Conservation (phyloP, 1,140 invertebrate genomes). For the Littorina saxatilis region DNA sequence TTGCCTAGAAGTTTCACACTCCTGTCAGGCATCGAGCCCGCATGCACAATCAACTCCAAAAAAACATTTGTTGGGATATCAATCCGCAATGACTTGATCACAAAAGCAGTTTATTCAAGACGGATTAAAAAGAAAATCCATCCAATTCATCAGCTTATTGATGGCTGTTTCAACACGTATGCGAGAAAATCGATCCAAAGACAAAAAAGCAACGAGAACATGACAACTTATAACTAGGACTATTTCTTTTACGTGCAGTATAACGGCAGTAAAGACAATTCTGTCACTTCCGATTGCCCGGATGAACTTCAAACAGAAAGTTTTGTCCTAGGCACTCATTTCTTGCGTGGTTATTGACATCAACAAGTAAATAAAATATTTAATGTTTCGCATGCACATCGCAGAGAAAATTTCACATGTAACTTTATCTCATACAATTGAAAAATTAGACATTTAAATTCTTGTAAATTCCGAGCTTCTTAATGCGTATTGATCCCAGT, state of each 20-base stretch:
- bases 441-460: too few relatives aligned
- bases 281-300: constrained; percentile 31
- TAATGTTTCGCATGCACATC: too few relatives aligned
- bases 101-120: too few relatives aligned
- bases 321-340: constrained; percentile 21
- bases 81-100: constrained; percentile 5
- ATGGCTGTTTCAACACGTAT: too few relatives aligned
- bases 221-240: neutral
- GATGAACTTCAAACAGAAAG: constrained; percentile 37
- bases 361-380: too few relatives aligned
- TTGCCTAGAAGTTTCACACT: neutral
- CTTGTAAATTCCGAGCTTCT: too few relatives aligned
- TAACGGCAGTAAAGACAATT: constrained; percentile 31
- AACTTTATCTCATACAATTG: too few relatives aligned
- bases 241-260: constrained; percentile 29
- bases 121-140: too few relatives aligned
- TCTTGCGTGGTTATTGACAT: constrained; percentile 1
- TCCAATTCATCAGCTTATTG: too few relatives aligned
- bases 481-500: neutral
- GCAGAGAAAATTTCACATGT: too few relatives aligned
- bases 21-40: constrained; percentile 12
- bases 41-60: constrained; percentile 17
- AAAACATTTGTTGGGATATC: constrained; percentile 13
- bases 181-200: too few relatives aligned
- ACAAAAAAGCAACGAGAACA: too few relatives aligned